Evolutionary conservation across 2,797 vertebrate genomes (phyloP).

Genomic region (Rhinoraja longicauda): DNA sequence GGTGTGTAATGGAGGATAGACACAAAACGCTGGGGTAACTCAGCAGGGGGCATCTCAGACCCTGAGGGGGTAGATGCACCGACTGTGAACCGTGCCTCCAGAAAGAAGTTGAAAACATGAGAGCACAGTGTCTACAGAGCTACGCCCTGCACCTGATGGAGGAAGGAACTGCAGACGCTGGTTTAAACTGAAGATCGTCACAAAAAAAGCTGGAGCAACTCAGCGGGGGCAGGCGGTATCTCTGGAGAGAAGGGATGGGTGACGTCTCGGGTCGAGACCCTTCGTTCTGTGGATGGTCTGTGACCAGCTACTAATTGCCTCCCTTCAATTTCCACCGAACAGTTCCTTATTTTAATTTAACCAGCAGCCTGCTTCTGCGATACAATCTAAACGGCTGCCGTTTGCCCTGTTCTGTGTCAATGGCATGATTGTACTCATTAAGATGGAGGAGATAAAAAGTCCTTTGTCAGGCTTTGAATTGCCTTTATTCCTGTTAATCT

Average conservation of each 20-base stretch:
- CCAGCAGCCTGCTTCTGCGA: background rate
- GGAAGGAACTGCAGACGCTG: no score
- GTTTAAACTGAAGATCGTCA: no score
- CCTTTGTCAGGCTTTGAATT: background rate
- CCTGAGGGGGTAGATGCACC: background rate
- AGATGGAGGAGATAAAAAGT: background rate
- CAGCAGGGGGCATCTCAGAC: no score
- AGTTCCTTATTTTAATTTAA: background rate
- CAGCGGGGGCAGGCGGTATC: no score
- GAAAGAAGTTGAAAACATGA: background rate
- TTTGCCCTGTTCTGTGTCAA: background rate
- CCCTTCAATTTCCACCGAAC: background rate
- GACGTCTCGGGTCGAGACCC: no score
- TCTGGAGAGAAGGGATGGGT: no score
- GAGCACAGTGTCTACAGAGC: background rate
- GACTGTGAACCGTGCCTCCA: background rate
- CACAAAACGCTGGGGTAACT: no score
- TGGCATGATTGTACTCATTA: background rate
- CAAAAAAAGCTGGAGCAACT: no score
- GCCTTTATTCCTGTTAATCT: background rate
- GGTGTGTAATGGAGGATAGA: no score
- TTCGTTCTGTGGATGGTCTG: background rate
- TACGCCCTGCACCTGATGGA: background rate
- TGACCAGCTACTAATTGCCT: background rate
- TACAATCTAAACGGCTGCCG: background rate